Evolutionary conservation across 2,888 invertebrate species (phyloP).

Genomic region (Coronaproctus castanopsis): DNA sequence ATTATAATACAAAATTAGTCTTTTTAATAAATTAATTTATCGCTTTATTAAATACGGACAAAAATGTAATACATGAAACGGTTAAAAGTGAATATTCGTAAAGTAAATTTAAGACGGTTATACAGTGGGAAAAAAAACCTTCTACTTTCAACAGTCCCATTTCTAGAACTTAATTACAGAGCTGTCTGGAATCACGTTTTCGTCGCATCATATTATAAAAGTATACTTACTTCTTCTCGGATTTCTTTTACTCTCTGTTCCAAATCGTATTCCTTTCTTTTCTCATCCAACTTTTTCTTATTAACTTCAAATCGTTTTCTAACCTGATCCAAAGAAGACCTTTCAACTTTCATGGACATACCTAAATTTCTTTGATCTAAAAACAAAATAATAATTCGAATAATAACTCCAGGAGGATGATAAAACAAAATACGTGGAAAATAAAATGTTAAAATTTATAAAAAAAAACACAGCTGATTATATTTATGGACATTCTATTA

Average conservation of each 20-base stretch:
- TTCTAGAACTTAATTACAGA: no score
- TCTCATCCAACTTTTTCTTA: slow-evolving; percentile 85
- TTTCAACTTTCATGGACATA: slow-evolving; percentile 96
- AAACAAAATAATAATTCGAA: slow-evolving; percentile 15
- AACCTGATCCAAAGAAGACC: slow-evolving; percentile 81
- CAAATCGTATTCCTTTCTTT: slow-evolving; percentile 87
- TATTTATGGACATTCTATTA: not conserved
- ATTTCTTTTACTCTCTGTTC: slow-evolving; percentile 76
- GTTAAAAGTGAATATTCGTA: no score
- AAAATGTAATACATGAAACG: no score
- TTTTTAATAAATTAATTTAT: no score
- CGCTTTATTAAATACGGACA: no score
- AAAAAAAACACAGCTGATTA: not conserved
- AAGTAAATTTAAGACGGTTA: no score
- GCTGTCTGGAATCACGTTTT: no score
- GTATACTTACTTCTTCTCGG: slow-evolving; percentile 55
- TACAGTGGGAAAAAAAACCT: no score
- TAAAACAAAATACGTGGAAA: not conserved
- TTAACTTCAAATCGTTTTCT: slow-evolving; percentile 80
- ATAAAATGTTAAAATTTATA: not conserved
- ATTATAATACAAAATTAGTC: no score
- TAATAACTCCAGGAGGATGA: not conserved
- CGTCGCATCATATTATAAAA: no score
- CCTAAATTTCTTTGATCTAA: slow-evolving; percentile 86
- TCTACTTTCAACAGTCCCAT: no score